Evolutionary conservation across 2,113 vertebrate genomes (phyloP).

Genomic region (Athene noctua): DNA sequence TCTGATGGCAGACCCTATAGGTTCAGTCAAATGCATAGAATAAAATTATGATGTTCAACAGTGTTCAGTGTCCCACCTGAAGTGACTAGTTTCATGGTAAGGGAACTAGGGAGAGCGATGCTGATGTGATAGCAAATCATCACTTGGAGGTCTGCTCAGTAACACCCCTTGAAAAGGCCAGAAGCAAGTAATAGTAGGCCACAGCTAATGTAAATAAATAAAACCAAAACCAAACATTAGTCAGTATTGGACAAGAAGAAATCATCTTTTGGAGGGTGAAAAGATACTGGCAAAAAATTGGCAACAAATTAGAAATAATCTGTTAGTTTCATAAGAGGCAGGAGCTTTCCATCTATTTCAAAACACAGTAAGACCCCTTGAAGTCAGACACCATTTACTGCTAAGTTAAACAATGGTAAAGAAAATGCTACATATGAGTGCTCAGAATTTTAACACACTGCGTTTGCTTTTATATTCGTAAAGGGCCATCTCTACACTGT

Average conservation of each 20-base stretch:
- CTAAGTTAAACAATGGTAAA: slow-evolving; percentile 3
- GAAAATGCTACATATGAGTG: background rate
- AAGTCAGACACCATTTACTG: background rate
- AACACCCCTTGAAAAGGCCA: background rate
- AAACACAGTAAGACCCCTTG: background rate
- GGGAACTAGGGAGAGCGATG: background rate
- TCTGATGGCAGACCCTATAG: background rate
- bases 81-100: background rate
- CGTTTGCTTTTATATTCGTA: background rate
- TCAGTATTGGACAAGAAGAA: background rate
- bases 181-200: background rate
- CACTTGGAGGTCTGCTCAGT: background rate
- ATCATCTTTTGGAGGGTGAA: background rate
- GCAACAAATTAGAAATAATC: background rate
- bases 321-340: background rate
- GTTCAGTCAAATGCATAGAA: background rate
- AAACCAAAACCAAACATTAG: background rate
- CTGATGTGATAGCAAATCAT: background rate
- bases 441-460: background rate
- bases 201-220: background rate
- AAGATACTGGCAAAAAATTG: background rate
- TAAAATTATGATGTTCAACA: background rate
- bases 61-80: background rate
- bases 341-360: background rate
- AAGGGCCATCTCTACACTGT: background rate